phyloP scores from a whole-genome alignment of 2,797 vertebrate genomes.

The Cephalopachus bancanus region DNA sequence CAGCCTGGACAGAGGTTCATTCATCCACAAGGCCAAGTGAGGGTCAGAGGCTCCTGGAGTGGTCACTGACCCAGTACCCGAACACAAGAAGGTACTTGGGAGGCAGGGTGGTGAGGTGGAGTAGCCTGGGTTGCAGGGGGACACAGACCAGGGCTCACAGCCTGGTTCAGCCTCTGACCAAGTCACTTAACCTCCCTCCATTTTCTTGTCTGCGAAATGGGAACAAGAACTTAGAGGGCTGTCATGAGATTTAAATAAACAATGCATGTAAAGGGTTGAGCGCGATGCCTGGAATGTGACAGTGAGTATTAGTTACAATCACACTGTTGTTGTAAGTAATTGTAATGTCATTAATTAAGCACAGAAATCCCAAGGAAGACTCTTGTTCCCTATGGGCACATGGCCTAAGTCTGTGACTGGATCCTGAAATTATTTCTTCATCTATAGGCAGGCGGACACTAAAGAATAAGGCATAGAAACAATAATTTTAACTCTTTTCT shows the following conservation, averaged over 20 bases:
- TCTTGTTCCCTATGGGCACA: background rate
- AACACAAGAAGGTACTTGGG: background rate
- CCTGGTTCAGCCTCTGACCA: background rate
- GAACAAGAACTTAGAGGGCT: background rate
- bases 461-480: background rate
- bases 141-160: background rate
- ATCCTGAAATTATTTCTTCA: background rate
- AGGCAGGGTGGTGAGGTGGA: background rate
- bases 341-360: background rate
- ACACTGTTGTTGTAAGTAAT: background rate
- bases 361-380: background rate
- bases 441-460: background rate
- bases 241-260: background rate
- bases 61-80: background rate
- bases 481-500: background rate
- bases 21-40: no score
- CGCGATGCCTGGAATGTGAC: accelerated
- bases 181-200: background rate
- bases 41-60: accelerated
- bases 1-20: background rate
- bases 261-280: background rate
- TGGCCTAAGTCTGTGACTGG: background rate
- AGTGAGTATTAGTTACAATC: accelerated
- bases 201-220: background rate
- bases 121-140: accelerated